Evolutionary conservation across 2,113 vertebrate genomes (phyloP).

Genomic region (Thamnophis sirtalis): DNA sequence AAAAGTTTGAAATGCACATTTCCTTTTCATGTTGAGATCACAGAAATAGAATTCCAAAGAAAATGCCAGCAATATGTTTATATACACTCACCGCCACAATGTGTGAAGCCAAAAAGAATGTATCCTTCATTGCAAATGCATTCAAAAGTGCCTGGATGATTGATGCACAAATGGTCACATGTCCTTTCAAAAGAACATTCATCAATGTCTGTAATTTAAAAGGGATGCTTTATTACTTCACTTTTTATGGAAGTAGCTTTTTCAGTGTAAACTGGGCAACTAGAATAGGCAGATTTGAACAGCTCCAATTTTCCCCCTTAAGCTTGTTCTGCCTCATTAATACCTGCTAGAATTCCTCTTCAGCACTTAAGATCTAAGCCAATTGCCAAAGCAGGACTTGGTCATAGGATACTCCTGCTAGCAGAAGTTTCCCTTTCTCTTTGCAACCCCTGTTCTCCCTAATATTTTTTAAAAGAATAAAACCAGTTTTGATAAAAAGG

Average conservation of each 20-base stretch:
- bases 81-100: constrained; percentile 87
- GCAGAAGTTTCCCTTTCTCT: neutral
- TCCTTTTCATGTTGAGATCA: neutral
- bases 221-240: constrained; percentile 40
- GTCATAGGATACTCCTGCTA: neutral
- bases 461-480: neutral
- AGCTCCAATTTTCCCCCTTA: neutral
- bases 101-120: constrained; percentile 89
- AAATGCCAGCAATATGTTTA: neutral
- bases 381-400: neutral
- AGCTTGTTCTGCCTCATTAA: neutral
- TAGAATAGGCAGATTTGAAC: too few species aligned
- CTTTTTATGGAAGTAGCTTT: neutral
- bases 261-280: neutral
- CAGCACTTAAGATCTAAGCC: neutral
- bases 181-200: constrained; percentile 95
- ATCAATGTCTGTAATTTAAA: constrained; percentile 87
- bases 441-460: neutral
- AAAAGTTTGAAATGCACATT: fast-evolving
- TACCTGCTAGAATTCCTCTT: neutral
- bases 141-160: constrained; percentile 87
- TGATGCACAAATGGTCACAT: constrained; percentile 94
- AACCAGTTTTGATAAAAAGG: neutral
- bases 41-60: neutral
- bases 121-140: constrained; percentile 91